These are phyloP conservation scores for Cephus pulcher DNA, from an alignment of 2,888 invertebrate genomes.

Conservation along the genomic window DNA sequence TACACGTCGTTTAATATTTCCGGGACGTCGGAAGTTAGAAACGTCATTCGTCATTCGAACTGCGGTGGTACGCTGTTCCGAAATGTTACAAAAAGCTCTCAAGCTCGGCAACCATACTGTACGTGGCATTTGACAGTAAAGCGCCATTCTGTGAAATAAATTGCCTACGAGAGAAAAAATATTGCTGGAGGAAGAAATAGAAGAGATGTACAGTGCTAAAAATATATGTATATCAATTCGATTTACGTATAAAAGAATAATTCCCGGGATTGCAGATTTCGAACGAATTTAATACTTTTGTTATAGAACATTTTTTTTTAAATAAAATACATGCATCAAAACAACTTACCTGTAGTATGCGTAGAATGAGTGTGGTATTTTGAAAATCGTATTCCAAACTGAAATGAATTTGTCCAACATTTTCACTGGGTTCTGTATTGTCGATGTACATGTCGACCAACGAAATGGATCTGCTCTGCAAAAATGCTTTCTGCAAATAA, in stretches of 20 bases:
- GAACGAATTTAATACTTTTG: background rate
- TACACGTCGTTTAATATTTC: background rate
- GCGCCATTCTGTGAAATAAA: background rate
- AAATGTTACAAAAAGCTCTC: background rate
- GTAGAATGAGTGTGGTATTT: slow-evolving; percentile 89
- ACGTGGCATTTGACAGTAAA: background rate
- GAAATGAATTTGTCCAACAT: slow-evolving; percentile 95
- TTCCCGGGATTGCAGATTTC: background rate
- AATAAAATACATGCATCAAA: background rate
- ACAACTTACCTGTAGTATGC: slow-evolving; percentile 84
- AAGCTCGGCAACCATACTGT: background rate
- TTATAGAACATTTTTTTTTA: background rate
- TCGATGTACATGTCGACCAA: slow-evolving; percentile 96
- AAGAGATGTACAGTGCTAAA: background rate
- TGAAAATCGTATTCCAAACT: slow-evolving; percentile 94
- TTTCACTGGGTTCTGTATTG: slow-evolving; percentile 91
- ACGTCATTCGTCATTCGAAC: background rate
- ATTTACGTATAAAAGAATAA: background rate
- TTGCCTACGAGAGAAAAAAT: background rate
- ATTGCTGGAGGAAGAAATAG: background rate
- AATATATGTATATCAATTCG: background rate
- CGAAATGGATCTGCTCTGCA: slow-evolving; percentile 90
- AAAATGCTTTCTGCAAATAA: slow-evolving; percentile 75
- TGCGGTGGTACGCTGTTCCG: background rate
- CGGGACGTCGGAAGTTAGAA: background rate